Percentiles rank a stretch among this genome's conserved stretches.
These are phyloP conservation scores for Zoroaster sp. DNA, from an alignment of 53 echinoderm and acorn worm genomes.

Conservation along the genomic window DNA sequence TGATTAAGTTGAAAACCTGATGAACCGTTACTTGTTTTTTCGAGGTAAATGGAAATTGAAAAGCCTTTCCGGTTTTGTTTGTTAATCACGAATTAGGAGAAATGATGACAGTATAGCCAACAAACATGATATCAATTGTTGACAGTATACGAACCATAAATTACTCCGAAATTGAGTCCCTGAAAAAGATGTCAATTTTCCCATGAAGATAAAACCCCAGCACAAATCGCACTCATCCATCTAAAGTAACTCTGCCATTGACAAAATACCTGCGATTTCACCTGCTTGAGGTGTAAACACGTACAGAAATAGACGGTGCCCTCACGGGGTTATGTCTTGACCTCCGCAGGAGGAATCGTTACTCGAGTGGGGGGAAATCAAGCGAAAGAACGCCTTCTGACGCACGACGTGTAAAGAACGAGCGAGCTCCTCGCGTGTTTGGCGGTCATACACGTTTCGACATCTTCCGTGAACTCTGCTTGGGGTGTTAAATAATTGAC, in stretches of 20 bases:
- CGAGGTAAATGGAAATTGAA: too few species aligned
- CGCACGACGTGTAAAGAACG: neutral
- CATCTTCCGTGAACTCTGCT: slow-evolving; percentile 3
- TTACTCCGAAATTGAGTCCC: neutral
- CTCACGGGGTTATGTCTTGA: neutral
- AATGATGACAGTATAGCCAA: too few species aligned
- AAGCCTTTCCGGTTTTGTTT: too few species aligned
- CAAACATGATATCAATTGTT: too few species aligned
- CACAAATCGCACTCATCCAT: slow-evolving; percentile 9
- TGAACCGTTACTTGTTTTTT: too few species aligned
- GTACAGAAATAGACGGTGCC: neutral
- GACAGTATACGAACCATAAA: neutral
- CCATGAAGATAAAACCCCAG: neutral
- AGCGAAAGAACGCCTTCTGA: neutral
- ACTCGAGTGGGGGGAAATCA: neutral
- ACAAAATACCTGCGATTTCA: slow-evolving; percentile 29
- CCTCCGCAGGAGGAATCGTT: neutral
- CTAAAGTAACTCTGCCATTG: neutral
- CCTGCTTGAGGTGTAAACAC: slow-evolving; percentile 32
- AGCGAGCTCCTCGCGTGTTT: neutral
- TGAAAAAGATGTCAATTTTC: neutral
- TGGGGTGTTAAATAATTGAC: neutral
- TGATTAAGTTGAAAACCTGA: too few species aligned
- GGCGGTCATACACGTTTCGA: neutral
- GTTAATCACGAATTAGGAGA: too few species aligned